Evolutionary conservation across 2,113 vertebrate genomes (phyloP).

Genomic region (Xiphophorus maculatus): DNA sequence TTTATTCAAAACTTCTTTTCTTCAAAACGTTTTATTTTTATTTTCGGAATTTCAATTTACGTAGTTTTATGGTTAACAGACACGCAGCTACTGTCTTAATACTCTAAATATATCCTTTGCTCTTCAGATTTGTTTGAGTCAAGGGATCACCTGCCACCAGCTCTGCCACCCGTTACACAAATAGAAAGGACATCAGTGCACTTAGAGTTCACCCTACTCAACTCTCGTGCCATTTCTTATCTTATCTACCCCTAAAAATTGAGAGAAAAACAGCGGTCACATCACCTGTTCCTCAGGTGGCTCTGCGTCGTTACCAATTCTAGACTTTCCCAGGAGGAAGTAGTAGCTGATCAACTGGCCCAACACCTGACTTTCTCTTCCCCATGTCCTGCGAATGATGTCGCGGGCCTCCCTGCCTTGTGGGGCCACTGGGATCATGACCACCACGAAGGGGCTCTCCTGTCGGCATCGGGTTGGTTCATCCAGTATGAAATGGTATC

Average conservation of each 20-base stretch:
- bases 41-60: too few species aligned
- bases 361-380: background rate
- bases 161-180: background rate
- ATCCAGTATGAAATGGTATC: slow-evolving; percentile 37
- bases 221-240: background rate
- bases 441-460: slow-evolving; percentile 52
- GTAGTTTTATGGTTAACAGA: too few species aligned
- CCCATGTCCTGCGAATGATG: slow-evolving; percentile 52
- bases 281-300: slow-evolving; percentile 30
- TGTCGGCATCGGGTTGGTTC: slow-evolving; percentile 38
- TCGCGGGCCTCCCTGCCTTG: slow-evolving; percentile 43
- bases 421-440: slow-evolving; percentile 45
- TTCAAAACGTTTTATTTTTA: too few species aligned
- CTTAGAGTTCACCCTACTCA: background rate
- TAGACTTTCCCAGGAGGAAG: slow-evolving; percentile 54
- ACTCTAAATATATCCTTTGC: too few species aligned
- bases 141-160: too few species aligned
- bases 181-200: background rate
- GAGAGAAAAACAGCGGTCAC: background rate
- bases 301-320: background rate
- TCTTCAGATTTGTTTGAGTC: too few species aligned
- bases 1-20: too few species aligned
- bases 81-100: too few species aligned
- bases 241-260: background rate
- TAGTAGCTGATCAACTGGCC: slow-evolving; percentile 30